Conservation (phyloP, 1,140 invertebrate genomes). For the Ceratina japonica region DNA sequence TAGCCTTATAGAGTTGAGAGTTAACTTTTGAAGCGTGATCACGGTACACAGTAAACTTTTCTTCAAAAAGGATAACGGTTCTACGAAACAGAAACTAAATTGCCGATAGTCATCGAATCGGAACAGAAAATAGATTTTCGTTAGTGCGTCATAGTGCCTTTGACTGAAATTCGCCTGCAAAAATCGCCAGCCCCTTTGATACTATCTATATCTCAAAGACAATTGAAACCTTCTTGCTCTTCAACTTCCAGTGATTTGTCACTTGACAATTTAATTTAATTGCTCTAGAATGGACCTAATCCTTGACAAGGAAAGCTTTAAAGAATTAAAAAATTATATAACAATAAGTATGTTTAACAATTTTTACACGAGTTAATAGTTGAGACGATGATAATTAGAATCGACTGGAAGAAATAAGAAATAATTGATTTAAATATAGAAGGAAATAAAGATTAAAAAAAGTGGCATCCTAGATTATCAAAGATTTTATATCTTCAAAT, state of each 20-base stretch:
- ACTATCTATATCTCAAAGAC: no score
- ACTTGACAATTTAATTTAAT: no score
- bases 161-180: neutral
- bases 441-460: neutral
- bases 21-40: neutral
- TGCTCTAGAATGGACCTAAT: no score
- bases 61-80: no score
- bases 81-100: no score
- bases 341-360: conserved; percentile 8
- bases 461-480: no score
- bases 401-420: neutral
- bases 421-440: neutral
- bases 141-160: neutral
- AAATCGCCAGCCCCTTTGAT: neutral
- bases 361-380: conserved; percentile 11
- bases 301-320: no score
- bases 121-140: neutral
- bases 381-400: neutral
- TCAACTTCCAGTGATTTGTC: neutral
- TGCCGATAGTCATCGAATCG: no score
- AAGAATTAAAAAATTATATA: neutral
- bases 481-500: neutral
- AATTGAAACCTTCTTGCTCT: neutral
- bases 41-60: no score
- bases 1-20: neutral